Evolutionary conservation across 2,113 vertebrate genomes (phyloP), one percentile per base, ranked within the genome.

Genomic region (Zosterops borbonicus): DNA sequence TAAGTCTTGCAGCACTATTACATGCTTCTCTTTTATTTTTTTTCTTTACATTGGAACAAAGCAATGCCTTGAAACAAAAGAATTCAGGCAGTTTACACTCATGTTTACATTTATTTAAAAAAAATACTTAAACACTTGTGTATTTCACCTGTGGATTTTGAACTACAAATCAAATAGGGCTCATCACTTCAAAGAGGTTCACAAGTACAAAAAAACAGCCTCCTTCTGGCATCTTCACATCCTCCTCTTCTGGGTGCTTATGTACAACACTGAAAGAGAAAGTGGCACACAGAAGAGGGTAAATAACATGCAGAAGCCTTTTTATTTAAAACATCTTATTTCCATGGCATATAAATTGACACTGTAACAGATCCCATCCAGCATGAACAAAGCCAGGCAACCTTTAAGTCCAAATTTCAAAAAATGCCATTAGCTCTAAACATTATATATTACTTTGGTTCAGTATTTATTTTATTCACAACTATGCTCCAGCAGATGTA

Each of bases 211-310:
- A 97, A 95, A 96, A 97, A 42, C 60, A 39, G 31, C 49, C 39
- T 47, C 58, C 75, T 94, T 62, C 41, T 23, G 78, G 58, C 29
- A 69, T 95, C 94, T 95, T 98, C 98, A 99, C 97, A 99, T 98
- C 97, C 99, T 99, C 96, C 99, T 99, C 98, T 99, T 99, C 99
- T 99, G 99, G 55, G 99, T 99, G 97, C 99, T 99, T 98, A 99
- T 99, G 97, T 99, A 99, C 68, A 99, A 97, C 90, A 99, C 99
- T 99, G 94, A 96, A 95, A 63, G 50, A 90, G 94, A 80, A 97
- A 97, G 81, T 39, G 31, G 70, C 64, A 86, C 44, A n/a, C 9
- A 1, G 92, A 52, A 86, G 42, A 95, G 52, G 22, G 56, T 73
- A 81, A 80, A 86, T 71, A 78, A 78, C 1, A 11, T 64, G 50